Percentiles rank a stretch among this genome's conserved stretches.
Conservation (phyloP, 2,888 invertebrate species). For the Eudemis profundana region DNA sequence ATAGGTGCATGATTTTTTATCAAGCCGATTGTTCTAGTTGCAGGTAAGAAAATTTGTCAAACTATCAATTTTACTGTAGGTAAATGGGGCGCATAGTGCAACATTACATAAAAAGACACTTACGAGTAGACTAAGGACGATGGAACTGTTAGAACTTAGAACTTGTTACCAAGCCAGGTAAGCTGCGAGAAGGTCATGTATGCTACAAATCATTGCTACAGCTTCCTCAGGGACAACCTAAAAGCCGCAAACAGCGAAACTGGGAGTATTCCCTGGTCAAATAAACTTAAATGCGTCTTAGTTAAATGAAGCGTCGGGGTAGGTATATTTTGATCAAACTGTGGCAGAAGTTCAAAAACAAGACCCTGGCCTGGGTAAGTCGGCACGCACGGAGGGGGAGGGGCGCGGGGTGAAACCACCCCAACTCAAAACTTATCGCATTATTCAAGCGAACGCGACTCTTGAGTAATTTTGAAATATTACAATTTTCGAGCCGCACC, state of each 20-base stretch:
- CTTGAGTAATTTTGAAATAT: slow-evolving; percentile 86
- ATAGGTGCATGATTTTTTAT: too few species aligned
- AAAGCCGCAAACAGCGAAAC: slow-evolving; percentile 35
- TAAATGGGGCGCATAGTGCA: too few species aligned
- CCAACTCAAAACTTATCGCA: slow-evolving; percentile 77
- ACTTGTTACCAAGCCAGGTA: slow-evolving; percentile 8
- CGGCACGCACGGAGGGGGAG: slow-evolving; percentile 69
- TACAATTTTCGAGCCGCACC: slow-evolving; percentile 81
- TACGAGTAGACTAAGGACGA: too few species aligned
- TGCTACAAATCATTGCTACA: slow-evolving; percentile 22
- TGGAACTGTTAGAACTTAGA: too few species aligned
- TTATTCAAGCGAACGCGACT: slow-evolving; percentile 84
- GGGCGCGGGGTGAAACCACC: slow-evolving; percentile 62
- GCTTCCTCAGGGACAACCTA: slow-evolving; percentile 26
- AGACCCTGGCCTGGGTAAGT: slow-evolving; percentile 68
- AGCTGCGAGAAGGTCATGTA: slow-evolving; percentile 17
- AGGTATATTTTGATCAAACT: slow-evolving; percentile 82
- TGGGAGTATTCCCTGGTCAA: slow-evolving; percentile 48
- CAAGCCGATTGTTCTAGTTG: too few species aligned
- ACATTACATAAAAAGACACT: too few species aligned
- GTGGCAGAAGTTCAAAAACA: slow-evolving; percentile 81
- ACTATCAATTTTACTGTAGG: too few species aligned
- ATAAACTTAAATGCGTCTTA: slow-evolving; percentile 54
- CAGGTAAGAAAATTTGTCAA: too few species aligned
- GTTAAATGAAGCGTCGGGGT: slow-evolving; percentile 58